phyloP scores from a whole-genome alignment of 2,888 invertebrate species.

The Drosophila gaucha region DNA sequence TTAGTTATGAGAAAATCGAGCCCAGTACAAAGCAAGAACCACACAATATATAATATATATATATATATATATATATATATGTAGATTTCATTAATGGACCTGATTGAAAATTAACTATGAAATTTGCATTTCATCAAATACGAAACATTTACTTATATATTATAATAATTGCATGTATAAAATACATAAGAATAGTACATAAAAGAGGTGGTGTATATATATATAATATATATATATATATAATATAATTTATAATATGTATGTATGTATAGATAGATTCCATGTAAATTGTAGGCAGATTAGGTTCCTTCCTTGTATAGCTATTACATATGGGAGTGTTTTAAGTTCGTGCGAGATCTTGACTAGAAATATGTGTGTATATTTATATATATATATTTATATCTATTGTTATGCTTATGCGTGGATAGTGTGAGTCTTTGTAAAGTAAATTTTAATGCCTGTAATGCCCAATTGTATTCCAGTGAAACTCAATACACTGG shows the following conservation, averaged over 20 bases:
- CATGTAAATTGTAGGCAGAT: conserved; percentile 75
- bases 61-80: not conserved
- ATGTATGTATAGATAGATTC: conserved; percentile 43
- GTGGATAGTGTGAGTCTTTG: not conserved
- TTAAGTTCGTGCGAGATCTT: conserved; percentile 62
- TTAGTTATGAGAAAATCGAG: conserved; percentile 14
- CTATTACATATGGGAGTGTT: conserved; percentile 16
- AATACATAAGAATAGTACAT: conserved; percentile 80
- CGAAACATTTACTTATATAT: conserved; percentile 77
- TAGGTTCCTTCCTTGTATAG: conserved; percentile 57
- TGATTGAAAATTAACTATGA: conserved; percentile 5
- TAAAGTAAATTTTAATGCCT: not conserved
- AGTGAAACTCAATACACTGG: not conserved
- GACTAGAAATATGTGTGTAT: conserved; percentile 64
- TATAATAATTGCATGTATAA: conserved; percentile 74
- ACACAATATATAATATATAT: conserved; percentile 10
- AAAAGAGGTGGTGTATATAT: conserved; percentile 47
- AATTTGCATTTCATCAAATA: conserved; percentile 50
- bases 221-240: conserved; percentile 38
- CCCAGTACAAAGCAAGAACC: conserved; percentile 48
- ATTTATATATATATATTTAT: conserved; percentile 11
- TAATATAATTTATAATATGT: conserved; percentile 50
- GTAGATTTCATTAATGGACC: not conserved
- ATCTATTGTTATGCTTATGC: conserved; percentile 29
- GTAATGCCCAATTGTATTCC: not conserved